Conservation (phyloP, 2,797 vertebrate species). For the Gobio occitaniae region DNA sequence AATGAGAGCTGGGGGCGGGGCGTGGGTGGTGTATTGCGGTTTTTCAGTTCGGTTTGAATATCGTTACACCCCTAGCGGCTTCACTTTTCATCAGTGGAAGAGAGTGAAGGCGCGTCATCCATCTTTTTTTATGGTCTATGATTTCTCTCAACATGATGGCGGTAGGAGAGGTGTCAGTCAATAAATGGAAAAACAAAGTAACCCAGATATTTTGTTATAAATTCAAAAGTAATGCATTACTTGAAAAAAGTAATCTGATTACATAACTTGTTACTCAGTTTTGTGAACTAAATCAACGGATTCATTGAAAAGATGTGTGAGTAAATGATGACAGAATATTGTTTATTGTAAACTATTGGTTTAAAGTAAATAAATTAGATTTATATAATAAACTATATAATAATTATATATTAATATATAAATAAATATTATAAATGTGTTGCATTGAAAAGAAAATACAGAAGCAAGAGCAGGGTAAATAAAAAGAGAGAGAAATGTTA, state of each 20-base stretch:
- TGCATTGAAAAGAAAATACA: not conserved
- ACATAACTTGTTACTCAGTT: not conserved
- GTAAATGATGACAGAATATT: not conserved
- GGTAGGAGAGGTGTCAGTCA: not conserved
- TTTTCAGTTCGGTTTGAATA: no score
- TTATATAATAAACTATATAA: no score
- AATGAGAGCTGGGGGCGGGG: no score
- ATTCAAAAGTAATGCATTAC: not conserved
- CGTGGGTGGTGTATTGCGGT: no score
- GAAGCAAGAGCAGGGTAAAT: not conserved
- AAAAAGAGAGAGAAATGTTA: not conserved
- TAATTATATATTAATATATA: not conserved
- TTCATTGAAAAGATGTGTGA: not conserved
- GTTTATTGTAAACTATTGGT: not conserved
- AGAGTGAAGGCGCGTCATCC: no score
- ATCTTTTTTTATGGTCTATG: no score
- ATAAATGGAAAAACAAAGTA: not conserved
- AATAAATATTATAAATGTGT: not conserved
- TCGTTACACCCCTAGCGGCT: no score
- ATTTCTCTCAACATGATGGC: not conserved
- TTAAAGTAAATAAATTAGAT: not conserved
- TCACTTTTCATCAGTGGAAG: no score
- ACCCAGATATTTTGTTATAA: not conserved
- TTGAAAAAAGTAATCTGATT: not conserved
- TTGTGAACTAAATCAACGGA: not conserved